Conservation (phyloP, 2,113 vertebrate genomes). For the Gallinago media region DNA sequence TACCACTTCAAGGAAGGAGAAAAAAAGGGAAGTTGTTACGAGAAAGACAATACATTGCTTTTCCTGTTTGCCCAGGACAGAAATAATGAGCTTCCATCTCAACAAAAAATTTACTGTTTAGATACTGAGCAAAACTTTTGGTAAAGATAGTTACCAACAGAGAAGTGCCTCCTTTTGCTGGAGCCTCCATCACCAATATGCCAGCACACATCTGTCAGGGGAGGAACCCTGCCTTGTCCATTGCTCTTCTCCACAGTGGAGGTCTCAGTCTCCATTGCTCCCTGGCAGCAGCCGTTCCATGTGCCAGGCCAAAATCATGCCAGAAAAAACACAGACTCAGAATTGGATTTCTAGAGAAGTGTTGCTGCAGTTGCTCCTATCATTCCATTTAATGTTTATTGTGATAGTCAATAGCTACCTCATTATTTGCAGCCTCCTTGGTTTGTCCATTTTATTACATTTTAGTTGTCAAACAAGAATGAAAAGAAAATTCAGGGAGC, state of each 20-base stretch:
- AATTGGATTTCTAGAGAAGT: neutral
- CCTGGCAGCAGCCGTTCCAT: neutral
- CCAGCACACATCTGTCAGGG: neutral
- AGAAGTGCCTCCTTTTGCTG: neutral
- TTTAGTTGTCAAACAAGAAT: neutral
- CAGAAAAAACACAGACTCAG: neutral
- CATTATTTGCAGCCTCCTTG: neutral
- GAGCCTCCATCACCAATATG: neutral
- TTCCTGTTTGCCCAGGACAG: neutral
- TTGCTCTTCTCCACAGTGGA: neutral
- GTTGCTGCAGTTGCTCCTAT: neutral
- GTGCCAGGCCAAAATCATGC: neutral
- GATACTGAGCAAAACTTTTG: neutral
- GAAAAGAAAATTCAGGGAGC: neutral
- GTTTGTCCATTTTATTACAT: conserved; percentile 1
- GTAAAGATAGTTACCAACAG: neutral
- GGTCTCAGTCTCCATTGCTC: neutral
- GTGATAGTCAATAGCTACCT: neutral
- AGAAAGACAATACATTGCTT: neutral
- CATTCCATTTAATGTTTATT: neutral
- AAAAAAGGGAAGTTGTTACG: neutral
- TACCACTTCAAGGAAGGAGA: neutral
- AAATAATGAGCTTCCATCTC: neutral
- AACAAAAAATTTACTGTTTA: neutral
- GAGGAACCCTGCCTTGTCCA: neutral